Evolutionary conservation across 2,113 vertebrate genomes (phyloP).

Genomic region (Alosa alosa): DNA sequence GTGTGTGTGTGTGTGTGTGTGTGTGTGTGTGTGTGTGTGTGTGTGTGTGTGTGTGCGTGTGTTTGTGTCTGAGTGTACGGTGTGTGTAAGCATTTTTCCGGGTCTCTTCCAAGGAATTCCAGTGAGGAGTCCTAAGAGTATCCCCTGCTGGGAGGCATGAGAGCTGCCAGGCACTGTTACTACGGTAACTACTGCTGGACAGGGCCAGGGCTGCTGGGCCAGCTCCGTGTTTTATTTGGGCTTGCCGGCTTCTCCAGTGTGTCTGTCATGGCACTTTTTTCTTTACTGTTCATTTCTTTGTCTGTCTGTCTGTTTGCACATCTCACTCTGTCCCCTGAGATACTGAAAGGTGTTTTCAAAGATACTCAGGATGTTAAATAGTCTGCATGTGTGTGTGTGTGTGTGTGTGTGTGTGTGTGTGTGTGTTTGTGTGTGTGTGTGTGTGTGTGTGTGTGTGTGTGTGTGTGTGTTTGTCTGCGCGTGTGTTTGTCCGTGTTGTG

Average conservation of each 20-base stretch:
- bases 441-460: not conserved
- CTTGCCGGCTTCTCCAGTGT: not conserved
- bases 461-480: not conserved
- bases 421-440: not conserved
- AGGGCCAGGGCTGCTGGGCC: too few relatives aligned
- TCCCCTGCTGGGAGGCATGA: not conserved
- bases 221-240: too few relatives aligned
- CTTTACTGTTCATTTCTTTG: too few relatives aligned
- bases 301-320: too few relatives aligned
- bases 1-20: constrained; percentile 23
- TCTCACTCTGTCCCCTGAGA: too few relatives aligned
- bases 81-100: not conserved
- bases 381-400: not conserved
- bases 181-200: not conserved
- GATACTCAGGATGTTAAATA: too few relatives aligned
- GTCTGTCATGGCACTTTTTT: not conserved
- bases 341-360: too few relatives aligned
- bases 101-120: not conserved
- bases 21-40: not conserved
- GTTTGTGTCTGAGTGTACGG: not conserved
- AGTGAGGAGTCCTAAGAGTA: not conserved
- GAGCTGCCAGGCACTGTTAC: not conserved
- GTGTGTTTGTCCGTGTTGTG: not conserved
- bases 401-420: constrained; percentile 18
- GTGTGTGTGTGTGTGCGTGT: constrained; percentile 16